Evolutionary conservation across 2,797 vertebrate species (phyloP).

Genomic region (Neomorphus geoffroyi): DNA sequence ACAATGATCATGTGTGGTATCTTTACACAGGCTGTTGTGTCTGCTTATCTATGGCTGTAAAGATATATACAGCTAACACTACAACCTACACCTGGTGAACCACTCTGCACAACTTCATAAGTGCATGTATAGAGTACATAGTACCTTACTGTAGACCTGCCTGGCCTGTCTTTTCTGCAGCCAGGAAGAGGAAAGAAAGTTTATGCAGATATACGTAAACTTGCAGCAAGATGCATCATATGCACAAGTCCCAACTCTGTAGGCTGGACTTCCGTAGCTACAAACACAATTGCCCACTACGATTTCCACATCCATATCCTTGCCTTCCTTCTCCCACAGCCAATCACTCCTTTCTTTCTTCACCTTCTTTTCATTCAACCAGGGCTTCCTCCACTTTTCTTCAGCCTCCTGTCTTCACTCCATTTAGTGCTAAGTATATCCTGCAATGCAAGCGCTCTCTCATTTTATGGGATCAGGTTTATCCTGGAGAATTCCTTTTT

Average conservation of each 20-base stretch:
- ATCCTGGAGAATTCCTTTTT: rapidly evolving
- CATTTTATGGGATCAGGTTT: neutral
- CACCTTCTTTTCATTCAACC: neutral
- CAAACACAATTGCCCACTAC: neutral
- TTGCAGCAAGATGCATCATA: neutral
- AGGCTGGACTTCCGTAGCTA: neutral
- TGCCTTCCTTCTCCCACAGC: neutral
- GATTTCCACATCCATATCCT: neutral
- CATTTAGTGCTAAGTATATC: neutral
- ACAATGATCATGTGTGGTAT: too few species aligned
- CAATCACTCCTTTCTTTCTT: neutral
- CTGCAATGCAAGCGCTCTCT: neutral
- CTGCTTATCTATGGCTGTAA: neutral
- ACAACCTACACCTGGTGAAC: neutral
- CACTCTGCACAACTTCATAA: neutral
- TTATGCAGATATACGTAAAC: neutral
- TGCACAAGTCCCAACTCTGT: neutral
- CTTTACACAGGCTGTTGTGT: neutral
- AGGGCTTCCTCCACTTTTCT: neutral
- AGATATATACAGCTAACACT: neutral
- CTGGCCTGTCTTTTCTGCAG: neutral
- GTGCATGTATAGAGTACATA: neutral
- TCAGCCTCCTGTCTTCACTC: neutral
- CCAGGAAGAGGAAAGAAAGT: neutral
- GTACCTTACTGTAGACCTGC: neutral